Evolutionary conservation across 2,113 vertebrate genomes (phyloP).

Genomic region (Sceloporus undulatus): DNA sequence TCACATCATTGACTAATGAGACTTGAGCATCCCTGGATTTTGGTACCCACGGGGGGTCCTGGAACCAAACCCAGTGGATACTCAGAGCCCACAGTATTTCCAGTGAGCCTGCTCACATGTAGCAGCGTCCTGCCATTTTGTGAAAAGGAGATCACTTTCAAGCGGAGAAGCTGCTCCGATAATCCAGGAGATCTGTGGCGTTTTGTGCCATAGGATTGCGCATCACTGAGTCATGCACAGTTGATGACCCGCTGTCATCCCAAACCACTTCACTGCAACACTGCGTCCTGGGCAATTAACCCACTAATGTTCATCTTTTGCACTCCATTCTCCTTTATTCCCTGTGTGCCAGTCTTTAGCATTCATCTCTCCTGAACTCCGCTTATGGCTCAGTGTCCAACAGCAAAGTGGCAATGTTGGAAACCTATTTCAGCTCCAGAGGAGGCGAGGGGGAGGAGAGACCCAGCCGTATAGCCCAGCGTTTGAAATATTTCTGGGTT

Average conservation of each 20-base stretch:
- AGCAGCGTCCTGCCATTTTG: not conserved
- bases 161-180: not conserved
- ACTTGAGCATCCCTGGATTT: no score
- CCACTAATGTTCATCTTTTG: not conserved
- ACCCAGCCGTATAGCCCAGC: not conserved
- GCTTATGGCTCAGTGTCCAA: not conserved
- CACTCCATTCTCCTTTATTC: not conserved
- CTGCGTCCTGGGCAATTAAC: not conserved
- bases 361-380: not conserved
- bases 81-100: not conserved
- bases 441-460: no score
- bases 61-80: no score
- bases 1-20: no score
- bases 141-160: not conserved
- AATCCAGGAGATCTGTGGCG: not conserved
- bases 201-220: not conserved
- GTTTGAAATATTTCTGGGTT: not conserved
- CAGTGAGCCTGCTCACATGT: not conserved
- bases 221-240: constrained; percentile 1
- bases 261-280: constrained; percentile 14
- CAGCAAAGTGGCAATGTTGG: not conserved
- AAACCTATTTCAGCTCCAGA: not conserved
- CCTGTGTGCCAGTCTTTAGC: not conserved
- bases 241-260: constrained; percentile 8
- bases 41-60: no score